Conservation (phyloP, 2,888 invertebrate species). For the Mesorhabditis belari region DNA sequence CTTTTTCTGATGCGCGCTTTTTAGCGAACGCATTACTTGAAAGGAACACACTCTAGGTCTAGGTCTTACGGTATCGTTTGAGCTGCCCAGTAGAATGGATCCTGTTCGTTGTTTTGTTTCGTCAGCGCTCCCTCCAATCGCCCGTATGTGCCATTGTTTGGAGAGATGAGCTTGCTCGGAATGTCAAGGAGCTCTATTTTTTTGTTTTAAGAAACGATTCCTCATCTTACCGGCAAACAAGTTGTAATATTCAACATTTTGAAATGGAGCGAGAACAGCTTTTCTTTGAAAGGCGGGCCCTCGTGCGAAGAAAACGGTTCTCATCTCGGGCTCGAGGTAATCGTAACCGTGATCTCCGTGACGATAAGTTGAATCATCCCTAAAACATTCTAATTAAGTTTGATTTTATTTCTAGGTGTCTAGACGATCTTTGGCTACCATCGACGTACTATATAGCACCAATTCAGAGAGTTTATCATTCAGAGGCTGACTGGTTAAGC, state of each 20-base stretch:
- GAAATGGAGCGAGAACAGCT: not conserved
- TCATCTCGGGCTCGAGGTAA: constrained; percentile 35
- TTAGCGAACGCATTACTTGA: not conserved
- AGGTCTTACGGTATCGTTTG: not conserved
- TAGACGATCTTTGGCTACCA: not conserved
- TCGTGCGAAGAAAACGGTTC: constrained; percentile 45
- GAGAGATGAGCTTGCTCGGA: not conserved
- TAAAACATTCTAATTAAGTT: not conserved
- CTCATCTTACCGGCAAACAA: not conserved
- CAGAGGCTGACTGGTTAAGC: too few relatives aligned
- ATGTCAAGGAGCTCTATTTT: not conserved
- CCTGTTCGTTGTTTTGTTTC: not conserved
- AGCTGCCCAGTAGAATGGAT: not conserved
- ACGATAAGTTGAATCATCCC: not conserved
- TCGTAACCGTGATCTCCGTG: constrained; percentile 48
- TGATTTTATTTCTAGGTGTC: not conserved
- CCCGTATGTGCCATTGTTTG: not conserved
- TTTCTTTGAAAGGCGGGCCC: constrained; percentile 14
- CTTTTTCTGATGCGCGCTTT: not conserved
- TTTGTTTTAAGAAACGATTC: not conserved
- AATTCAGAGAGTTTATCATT: too few relatives aligned
- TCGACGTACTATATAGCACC: too few relatives aligned
- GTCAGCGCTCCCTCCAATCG: not conserved
- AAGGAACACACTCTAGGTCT: not conserved
- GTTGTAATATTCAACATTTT: not conserved